These are phyloP conservation scores for Eretmochelys imbricata DNA, from an alignment of 2,113 vertebrate species.

Conservation along the genomic window DNA sequence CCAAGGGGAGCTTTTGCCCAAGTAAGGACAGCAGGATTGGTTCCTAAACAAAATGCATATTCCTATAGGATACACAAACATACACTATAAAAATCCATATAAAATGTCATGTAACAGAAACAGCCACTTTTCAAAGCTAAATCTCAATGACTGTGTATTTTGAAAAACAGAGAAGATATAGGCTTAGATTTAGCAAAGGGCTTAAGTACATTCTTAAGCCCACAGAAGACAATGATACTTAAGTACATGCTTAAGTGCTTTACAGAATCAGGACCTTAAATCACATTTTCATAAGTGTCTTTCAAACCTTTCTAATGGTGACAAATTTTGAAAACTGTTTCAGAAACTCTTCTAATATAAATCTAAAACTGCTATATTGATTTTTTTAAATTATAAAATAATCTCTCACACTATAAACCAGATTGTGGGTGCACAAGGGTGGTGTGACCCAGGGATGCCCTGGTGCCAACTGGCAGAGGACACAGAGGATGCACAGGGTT, in stretches of 20 bases:
- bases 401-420: neutral
- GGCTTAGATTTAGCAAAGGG: too few species aligned
- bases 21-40: neutral
- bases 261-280: neutral
- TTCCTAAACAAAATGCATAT: neutral
- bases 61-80: neutral
- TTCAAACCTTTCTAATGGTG: neutral
- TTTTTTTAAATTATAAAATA: neutral
- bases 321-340: neutral
- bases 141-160: neutral
- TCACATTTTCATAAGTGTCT: neutral
- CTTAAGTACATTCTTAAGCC: too few species aligned
- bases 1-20: neutral
- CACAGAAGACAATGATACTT: neutral
- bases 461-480: neutral
- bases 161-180: neutral
- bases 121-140: neutral
- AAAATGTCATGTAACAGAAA: neutral
- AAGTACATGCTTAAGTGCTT: neutral
- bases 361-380: neutral
- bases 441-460: neutral
- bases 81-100: neutral
- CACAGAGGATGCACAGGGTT: neutral
- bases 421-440: neutral
- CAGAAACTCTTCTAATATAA: neutral